Evolutionary conservation across 2,888 invertebrate genomes (phyloP).

Genomic region (Brenthis ino): DNA sequence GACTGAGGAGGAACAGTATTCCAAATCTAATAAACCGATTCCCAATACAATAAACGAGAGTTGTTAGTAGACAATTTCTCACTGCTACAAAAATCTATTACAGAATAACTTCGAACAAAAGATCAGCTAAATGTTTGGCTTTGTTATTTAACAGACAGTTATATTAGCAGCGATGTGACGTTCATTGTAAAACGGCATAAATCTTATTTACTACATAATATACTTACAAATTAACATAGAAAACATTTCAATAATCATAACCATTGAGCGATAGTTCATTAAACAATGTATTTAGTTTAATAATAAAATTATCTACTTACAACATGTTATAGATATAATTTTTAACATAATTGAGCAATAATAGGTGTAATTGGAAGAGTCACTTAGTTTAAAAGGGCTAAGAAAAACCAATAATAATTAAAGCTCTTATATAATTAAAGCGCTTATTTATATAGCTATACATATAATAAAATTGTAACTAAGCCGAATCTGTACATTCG

Average conservation of each 20-base stretch:
- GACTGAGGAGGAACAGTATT: too few species aligned
- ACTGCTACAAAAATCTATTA: too few species aligned
- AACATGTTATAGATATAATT: neutral
- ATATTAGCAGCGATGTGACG: neutral
- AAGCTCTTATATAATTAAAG: neutral
- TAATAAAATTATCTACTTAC: too few species aligned
- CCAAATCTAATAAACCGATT: too few species aligned
- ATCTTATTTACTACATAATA: neutral
- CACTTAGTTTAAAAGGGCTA: neutral
- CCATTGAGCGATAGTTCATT: conserved; percentile 3
- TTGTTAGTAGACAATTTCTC: too few species aligned
- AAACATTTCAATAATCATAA: neutral
- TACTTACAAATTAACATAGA: neutral
- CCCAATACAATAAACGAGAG: too few species aligned
- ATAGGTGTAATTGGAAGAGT: conserved; percentile 33
- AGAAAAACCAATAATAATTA: neutral
- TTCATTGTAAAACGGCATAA: neutral
- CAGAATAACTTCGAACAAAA: too few species aligned
- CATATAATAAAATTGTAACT: too few species aligned
- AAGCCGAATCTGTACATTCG: too few species aligned
- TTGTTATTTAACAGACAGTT: too few species aligned
- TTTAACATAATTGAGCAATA: conserved; percentile 36
- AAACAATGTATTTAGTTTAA: neutral
- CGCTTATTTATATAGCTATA: too few species aligned
- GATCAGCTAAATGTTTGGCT: too few species aligned